phyloP scores from a whole-genome alignment of 2,888 invertebrate genomes.

The Xanthorhoe spadicearia region DNA sequence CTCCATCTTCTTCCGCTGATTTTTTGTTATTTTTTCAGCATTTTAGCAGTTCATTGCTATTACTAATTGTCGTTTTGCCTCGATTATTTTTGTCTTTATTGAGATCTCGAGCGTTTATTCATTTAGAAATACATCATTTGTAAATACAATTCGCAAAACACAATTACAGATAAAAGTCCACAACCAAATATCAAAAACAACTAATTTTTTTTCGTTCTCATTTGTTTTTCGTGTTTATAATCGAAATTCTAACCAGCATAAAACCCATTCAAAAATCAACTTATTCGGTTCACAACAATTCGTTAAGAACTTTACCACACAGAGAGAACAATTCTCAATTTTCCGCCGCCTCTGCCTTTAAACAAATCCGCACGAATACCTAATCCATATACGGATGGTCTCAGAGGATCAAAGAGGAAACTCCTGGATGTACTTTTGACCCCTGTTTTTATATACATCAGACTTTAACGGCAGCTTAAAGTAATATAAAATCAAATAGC shows the following conservation, averaged over 20 bases:
- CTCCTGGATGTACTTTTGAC: conserved; percentile 54
- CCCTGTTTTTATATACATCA: conserved; percentile 14
- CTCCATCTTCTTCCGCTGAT: too few species aligned
- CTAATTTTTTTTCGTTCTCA: background rate
- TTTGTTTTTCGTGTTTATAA: too few species aligned
- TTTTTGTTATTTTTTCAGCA: too few species aligned
- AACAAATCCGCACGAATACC: conserved; percentile 77
- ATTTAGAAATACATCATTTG: too few species aligned
- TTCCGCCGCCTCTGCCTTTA: conserved; percentile 71
- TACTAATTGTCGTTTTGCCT: too few species aligned
- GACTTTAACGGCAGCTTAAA: background rate
- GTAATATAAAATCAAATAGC: background rate
- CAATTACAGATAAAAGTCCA: too few species aligned
- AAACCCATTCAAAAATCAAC: conserved; percentile 12
- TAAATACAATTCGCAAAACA: too few species aligned
- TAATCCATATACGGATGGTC: conserved; percentile 74
- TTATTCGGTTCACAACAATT: conserved; percentile 52
- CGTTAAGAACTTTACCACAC: conserved; percentile 64
- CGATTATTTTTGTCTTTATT: too few species aligned
- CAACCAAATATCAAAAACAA: background rate
- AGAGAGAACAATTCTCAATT: conserved; percentile 77
- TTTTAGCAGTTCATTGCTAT: too few species aligned
- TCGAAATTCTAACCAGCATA: background rate
- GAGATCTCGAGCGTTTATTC: too few species aligned
- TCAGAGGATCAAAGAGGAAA: conserved; percentile 63